Evolutionary conservation across 2,113 vertebrate species (phyloP), one percentile per base, ranked within the genome.

Genomic region (Hemibagrus wyckioides): DNA sequence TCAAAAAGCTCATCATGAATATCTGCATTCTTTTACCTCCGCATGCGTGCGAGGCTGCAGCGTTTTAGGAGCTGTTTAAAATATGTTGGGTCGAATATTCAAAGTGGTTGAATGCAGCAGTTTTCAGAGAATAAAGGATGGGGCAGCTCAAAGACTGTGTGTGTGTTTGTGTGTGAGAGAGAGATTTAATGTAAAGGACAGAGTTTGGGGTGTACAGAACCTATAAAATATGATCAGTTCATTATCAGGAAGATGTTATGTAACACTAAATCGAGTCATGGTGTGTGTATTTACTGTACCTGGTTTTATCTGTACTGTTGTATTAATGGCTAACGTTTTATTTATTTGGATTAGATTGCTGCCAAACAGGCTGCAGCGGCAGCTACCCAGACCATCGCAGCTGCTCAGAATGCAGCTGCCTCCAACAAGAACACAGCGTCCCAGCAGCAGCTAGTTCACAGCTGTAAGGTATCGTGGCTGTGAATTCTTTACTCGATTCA

Each of bases 311-410:
- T 61, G 41, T 36, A 1, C 28, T 86, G 59, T 80, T 14, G 41
- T 63, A 25, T 71, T 84, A 82, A 48, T 67, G 52, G 50, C 7
- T 41, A 80, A 69, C 48, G 57, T 86, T 85, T 57, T 48, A 75
- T 80, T 76, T 69, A 57, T 90, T 86, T 81, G 71, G 86, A 84
- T 88, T 69, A 99, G 98, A 96, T 97, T 84, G 98, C 98, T 30
- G 97, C 98, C 21, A 99, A 99, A 88, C 98, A 99, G 92, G 98
- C 98, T 0, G 98, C 98, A 0, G 98, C 98, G 3, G 97, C 98
- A 4, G 97, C 98, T 23, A 99, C 98, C 0, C 98, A 99, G 93
- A 99, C 98, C 82, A 99, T 99, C 0, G 98, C 98, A 11, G 98
- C 98, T 83, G 98, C 98, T 28, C 98, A 99, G 94, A 99, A 99